Conservation (phyloP, 2,888 invertebrate species). For the Apodemia mormo region DNA sequence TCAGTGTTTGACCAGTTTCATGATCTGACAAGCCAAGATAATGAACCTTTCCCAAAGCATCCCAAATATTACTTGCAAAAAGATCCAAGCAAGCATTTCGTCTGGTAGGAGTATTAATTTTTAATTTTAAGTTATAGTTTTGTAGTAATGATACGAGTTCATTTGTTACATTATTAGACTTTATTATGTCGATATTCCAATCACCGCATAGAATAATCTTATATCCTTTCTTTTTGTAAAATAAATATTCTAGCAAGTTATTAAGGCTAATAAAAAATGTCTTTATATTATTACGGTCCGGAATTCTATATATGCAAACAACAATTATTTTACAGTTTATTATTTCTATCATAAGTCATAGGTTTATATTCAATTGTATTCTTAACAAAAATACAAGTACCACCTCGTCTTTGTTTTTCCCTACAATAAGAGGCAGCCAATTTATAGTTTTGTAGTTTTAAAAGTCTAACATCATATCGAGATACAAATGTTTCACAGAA, state of each 20-base stretch:
- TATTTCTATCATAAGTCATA: background rate
- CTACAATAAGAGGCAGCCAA: constrained; percentile 18
- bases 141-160: constrained; percentile 7
- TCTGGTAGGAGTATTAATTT: constrained; percentile 20
- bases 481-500: constrained; percentile 21
- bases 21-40: background rate
- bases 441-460: constrained; percentile 13
- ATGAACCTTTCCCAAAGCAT: constrained; percentile 1
- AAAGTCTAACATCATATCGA: constrained; percentile 14
- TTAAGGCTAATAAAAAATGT: constrained; percentile 11
- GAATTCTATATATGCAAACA: constrained; percentile 22
- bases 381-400: constrained; percentile 16
- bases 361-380: background rate
- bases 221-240: background rate
- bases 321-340: constrained; percentile 11
- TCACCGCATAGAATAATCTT: constrained; percentile 13
- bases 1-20: constrained; percentile 16
- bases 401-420: constrained; percentile 18
- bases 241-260: background rate
- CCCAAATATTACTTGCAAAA: background rate
- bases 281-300: constrained; percentile 9
- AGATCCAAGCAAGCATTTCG: constrained; percentile 17
- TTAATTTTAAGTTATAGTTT: constrained; percentile 16
- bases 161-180: constrained; percentile 7
- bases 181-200: constrained; percentile 22